Base-by-base conservation (phyloP, 2,888 invertebrate genomes). In the Allacma fusca region DNA sequence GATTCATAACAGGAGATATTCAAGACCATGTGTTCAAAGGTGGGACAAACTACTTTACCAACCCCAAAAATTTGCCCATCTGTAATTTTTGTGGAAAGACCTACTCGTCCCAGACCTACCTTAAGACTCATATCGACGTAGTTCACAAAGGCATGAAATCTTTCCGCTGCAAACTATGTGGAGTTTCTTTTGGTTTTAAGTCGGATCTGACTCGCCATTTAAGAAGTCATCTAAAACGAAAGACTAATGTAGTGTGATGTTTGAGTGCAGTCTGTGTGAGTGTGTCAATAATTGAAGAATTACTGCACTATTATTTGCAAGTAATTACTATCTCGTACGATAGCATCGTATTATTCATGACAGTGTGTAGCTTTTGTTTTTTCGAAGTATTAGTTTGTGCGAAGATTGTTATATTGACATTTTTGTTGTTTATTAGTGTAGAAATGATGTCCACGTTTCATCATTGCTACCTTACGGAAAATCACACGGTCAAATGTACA, bases 101-200 rank as follows among this genome's bases (percentile, higher is more conserved):
- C 19, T 71, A 71, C 26, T 71, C 71, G 9, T 71, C 71, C 16
- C 71, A 71, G 50, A 71, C 71, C 28, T 71, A 71, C 43, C 50
- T 71, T 26, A 71, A 71, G 26, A 71, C 71, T 16, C 71, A 71
- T 24, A 71, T 71, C 21, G 71, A 71, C 19, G 71, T 71, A 12
- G 71, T 71, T 23, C 71, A 71, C 29, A 71, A 57, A 71, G 71
- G 71, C 21, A 71, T 71, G 71, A 71, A 71, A 44, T 44, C 71
- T 26, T 71, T 57, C 28, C 24, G 71, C 21, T 70, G 70, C 24
- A 70, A 70, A 23, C 24, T 70, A 2, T 70, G 70, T 21, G 70
- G 70, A 21, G 70, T 70, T 23, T 44, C 21, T 70, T 70, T 70
- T 44, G 70, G 70, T 12, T 69, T 69, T 16, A 69, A 69, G 23